Evolutionary conservation across 2,113 vertebrate species (phyloP).

Genomic region (Xiphophorus hellerii): DNA sequence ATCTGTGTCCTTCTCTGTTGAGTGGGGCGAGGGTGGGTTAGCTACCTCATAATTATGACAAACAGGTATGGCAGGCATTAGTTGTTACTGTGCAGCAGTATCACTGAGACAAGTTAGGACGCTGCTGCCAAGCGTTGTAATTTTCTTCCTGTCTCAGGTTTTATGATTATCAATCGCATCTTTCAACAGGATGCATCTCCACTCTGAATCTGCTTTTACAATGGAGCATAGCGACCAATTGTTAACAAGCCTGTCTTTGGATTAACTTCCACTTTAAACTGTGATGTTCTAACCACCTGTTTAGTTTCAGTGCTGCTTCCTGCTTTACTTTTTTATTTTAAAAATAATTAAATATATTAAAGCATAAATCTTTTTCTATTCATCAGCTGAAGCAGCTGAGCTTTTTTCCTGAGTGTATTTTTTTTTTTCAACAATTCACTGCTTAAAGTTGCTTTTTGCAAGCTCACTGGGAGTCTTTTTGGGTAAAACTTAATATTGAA

Average conservation of each 20-base stretch:
- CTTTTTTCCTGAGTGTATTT: constrained; percentile 47
- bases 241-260: constrained; percentile 39
- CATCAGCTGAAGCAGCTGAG: constrained; percentile 10
- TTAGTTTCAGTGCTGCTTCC: neutral
- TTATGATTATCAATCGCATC: constrained; percentile 71
- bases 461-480: constrained; percentile 28
- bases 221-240: constrained; percentile 16
- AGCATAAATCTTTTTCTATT: constrained; percentile 64
- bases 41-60: constrained; percentile 62
- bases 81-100: constrained; percentile 13
- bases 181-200: constrained; percentile 75
- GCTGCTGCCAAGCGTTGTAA: constrained; percentile 40
- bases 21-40: constrained; percentile 11
- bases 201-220: constrained; percentile 52
- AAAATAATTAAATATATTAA: constrained; percentile 39
- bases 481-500: constrained; percentile 23
- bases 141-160: constrained; percentile 49
- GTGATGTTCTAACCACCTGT: neutral
- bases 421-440: constrained; percentile 42
- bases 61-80: constrained; percentile 35
- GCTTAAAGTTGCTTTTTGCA: constrained; percentile 19
- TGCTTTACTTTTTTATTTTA: constrained; percentile 12
- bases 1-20: neutral
- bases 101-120: constrained; percentile 26
- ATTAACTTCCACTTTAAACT: constrained; percentile 55